Percentiles rank a stretch among this genome's conserved stretches.
phyloP scores from a whole-genome alignment of 2,797 vertebrate genomes.

The Gallirallus australis region DNA sequence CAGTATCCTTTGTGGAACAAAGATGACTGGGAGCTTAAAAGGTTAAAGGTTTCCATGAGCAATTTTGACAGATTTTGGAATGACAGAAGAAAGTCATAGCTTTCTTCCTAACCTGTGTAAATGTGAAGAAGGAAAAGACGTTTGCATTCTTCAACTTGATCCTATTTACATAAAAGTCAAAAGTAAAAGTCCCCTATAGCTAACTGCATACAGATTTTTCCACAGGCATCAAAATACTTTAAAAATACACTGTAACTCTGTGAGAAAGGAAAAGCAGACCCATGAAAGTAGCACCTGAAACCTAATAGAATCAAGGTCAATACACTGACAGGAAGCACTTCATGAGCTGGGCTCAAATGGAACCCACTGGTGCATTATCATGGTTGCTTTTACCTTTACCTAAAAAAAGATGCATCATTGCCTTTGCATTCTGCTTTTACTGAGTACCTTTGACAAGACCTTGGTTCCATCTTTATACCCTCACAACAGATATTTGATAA shows the following conservation, averaged over 20 bases:
- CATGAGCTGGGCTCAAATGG: not conserved
- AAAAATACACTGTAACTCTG: not conserved
- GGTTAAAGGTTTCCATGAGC: not conserved
- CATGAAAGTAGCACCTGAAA: not conserved
- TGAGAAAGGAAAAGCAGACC: not conserved
- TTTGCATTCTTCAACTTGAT: not conserved
- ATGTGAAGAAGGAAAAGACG: not conserved
- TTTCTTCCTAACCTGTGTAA: not conserved
- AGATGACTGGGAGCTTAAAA: constrained; percentile 9
- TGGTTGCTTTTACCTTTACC: not conserved
- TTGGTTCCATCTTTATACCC: not conserved
- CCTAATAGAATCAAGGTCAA: not conserved
- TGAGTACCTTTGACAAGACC: not conserved
- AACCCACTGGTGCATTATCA: not conserved
- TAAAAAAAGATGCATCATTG: not conserved
- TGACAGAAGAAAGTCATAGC: not conserved
- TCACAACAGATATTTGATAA: not conserved
- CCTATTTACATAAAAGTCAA: constrained; percentile 26
- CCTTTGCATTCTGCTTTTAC: not conserved
- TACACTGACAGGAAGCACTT: not conserved
- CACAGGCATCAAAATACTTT: not conserved
- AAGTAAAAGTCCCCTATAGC: constrained; percentile 14
- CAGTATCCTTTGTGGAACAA: not conserved
- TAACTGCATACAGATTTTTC: not conserved
- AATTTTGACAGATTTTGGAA: constrained; percentile 19